A percentile compares a stretch with the other conserved stretches of the same genome.
Conservation (phyloP, 1,140 invertebrate species). For the Trichonephila clavata region DNA sequence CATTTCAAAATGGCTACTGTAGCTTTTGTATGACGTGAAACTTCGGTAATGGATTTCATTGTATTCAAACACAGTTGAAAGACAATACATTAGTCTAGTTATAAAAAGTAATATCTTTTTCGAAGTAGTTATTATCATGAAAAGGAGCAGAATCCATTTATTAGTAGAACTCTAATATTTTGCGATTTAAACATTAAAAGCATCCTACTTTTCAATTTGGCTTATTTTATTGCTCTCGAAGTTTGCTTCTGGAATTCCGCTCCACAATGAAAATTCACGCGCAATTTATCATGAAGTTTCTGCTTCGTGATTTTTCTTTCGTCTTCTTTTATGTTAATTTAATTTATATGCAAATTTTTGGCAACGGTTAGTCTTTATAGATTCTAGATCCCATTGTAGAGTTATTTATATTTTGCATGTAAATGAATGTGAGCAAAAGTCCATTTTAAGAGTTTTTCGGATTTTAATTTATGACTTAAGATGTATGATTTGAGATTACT, state of each 20-base stretch:
- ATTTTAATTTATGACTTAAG: not conserved
- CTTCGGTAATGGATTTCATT: not conserved
- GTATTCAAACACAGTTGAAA: not conserved
- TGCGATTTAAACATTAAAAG: not conserved
- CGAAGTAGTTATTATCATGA: not conserved
- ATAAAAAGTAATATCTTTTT: constrained; percentile 7
- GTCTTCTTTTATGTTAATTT: not conserved
- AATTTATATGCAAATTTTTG: constrained; percentile 51
- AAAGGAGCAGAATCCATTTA: not conserved
- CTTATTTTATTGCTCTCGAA: not conserved
- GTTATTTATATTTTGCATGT: not conserved
- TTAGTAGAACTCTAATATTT: not conserved
- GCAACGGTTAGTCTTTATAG: not conserved
- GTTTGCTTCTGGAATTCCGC: not conserved
- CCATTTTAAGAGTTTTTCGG: not conserved
- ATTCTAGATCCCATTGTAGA: not conserved
- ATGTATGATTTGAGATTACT: not conserved
- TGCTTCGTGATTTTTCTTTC: not conserved
- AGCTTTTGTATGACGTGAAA: not conserved
- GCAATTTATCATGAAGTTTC: constrained; percentile 15
- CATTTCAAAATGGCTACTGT: not conserved
- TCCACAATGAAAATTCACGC: constrained; percentile 13
- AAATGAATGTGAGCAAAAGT: not conserved
- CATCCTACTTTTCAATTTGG: not conserved
- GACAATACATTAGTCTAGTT: not conserved